These are phyloP conservation scores for Nylanderia fulva DNA, from an alignment of 1,140 invertebrate species.

Conservation along the genomic window DNA sequence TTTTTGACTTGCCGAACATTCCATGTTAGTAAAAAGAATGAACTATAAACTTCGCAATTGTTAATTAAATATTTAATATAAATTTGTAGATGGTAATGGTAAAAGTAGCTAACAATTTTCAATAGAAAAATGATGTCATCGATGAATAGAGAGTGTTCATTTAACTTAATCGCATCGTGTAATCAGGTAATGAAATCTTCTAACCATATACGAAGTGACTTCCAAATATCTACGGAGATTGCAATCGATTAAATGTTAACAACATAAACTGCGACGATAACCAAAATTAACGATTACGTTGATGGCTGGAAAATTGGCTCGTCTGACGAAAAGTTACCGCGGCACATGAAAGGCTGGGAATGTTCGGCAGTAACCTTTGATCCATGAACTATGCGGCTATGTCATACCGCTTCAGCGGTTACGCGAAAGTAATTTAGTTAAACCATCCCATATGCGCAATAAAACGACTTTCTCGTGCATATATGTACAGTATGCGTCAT, in stretches of 20 bases:
- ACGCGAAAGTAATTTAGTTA: conserved; percentile 76
- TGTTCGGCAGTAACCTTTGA: conserved; percentile 72
- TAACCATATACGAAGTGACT: conserved; percentile 12
- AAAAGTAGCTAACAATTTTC: background rate
- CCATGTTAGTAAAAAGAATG: conserved; percentile 25
- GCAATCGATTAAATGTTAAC: conserved; percentile 57
- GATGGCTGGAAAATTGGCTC: conserved; percentile 64
- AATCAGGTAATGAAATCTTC: conserved; percentile 25
- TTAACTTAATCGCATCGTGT: conserved; percentile 20
- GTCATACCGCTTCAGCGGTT: conserved; percentile 73
- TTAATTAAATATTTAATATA: background rate
- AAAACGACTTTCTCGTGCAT: conserved; percentile 64
- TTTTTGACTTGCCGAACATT: too few relatives aligned
- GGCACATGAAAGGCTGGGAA: conserved; percentile 67
- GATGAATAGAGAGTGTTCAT: background rate
- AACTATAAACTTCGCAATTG: background rate
- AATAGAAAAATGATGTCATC: background rate
- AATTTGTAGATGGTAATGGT: background rate
- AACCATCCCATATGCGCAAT: conserved; percentile 73
- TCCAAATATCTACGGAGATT: conserved; percentile 38
- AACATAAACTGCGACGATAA: conserved; percentile 41
- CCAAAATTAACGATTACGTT: conserved; percentile 61
- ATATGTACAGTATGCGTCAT: conserved; percentile 49
- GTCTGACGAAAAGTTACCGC: conserved; percentile 58
- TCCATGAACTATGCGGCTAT: conserved; percentile 75